phyloP scores from a whole-genome alignment of 2,888 invertebrate genomes.

The Cosmia pyralina region DNA sequence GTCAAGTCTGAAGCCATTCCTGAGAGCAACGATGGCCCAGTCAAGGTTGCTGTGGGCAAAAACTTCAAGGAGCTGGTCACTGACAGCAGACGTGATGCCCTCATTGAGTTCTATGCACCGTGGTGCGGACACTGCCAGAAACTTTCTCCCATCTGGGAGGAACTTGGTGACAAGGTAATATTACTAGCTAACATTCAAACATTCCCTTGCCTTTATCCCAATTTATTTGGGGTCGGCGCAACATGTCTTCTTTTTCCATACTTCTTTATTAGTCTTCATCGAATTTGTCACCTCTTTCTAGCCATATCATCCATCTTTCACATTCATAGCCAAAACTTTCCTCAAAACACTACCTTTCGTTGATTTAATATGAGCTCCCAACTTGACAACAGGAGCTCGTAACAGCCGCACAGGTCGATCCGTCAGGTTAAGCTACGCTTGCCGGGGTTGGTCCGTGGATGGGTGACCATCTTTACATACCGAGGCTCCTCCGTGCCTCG shows the following conservation, averaged over 20 bases:
- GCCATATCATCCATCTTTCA: background rate
- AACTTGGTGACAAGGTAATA: conserved; percentile 95
- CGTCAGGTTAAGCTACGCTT: too few relatives aligned
- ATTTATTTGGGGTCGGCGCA: too few relatives aligned
- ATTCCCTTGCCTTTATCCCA: background rate
- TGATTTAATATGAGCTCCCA: too few relatives aligned
- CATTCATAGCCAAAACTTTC: too few relatives aligned
- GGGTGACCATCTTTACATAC: too few relatives aligned
- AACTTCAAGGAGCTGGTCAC: conserved; percentile 98
- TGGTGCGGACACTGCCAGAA: conserved; percentile 99
- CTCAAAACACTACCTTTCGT: too few relatives aligned
- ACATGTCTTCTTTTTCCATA: background rate
- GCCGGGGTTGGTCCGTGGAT: too few relatives aligned
- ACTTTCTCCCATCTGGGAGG: conserved; percentile 97
- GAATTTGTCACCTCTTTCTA: background rate
- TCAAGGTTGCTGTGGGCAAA: conserved; percentile 97
- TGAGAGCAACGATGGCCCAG: conserved; percentile 94
- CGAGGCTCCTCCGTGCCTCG: too few relatives aligned
- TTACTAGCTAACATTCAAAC: background rate
- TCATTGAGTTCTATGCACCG: conserved; percentile 99
- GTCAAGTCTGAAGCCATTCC: conserved; percentile 98
- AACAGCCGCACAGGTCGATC: too few relatives aligned
- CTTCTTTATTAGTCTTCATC: background rate
- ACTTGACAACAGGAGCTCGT: too few relatives aligned
- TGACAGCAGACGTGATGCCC: conserved; percentile 97